Conservation (phyloP, 1,140 invertebrate genomes). For the Harpegnathos saltator region DNA sequence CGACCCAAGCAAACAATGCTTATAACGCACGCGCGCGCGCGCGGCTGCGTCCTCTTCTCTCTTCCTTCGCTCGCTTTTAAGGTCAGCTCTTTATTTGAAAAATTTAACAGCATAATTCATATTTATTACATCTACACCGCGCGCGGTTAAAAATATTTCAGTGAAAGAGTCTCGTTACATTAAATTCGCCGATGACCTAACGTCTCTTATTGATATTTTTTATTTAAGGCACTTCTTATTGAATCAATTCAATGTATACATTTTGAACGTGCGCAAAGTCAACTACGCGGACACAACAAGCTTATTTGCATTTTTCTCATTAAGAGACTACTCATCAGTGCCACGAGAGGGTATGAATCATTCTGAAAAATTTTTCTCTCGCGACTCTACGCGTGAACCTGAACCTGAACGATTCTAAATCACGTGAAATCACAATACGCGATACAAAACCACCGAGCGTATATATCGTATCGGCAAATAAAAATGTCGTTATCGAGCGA, state of each 20-base stretch:
- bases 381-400: too few relatives aligned
- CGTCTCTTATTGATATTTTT: background rate
- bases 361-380: too few relatives aligned
- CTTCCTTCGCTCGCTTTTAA: background rate
- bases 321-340: too few relatives aligned
- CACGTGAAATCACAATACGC: background rate
- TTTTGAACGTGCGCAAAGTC: background rate
- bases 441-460: background rate
- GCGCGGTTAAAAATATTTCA: background rate
- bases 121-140: background rate
- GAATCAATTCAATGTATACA: background rate
- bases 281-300: too few relatives aligned
- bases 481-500: background rate
- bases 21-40: too few relatives aligned
- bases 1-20: constrained; percentile 4
- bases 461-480: background rate
- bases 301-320: too few relatives aligned
- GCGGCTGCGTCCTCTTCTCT: too few relatives aligned
- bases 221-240: background rate
- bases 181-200: background rate
- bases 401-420: background rate
- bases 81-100: background rate
- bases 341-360: too few relatives aligned
- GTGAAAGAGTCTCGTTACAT: background rate
- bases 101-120: background rate